These are phyloP conservation scores for Loxodonta africana DNA, from an alignment of 2,113 vertebrate genomes.

Conservation along the genomic window DNA sequence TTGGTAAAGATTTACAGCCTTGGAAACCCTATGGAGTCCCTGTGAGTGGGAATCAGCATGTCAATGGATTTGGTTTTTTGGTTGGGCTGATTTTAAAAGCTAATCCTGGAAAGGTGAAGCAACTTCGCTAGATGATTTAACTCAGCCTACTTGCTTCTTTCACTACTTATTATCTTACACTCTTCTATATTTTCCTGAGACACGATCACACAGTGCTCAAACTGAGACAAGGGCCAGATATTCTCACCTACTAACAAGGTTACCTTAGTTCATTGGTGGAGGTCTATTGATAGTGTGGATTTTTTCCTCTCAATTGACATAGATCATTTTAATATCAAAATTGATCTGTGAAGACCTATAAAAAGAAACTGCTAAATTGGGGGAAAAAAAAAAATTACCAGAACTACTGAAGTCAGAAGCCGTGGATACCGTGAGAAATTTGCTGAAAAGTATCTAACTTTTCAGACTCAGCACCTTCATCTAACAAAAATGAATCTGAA, in stretches of 20 bases:
- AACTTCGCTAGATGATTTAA: background rate
- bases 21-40: no score
- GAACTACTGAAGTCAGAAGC: constrained; percentile 47
- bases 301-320: background rate
- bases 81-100: background rate
- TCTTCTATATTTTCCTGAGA: constrained; percentile 10
- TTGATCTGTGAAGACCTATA: background rate
- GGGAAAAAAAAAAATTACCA: background rate
- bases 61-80: no score
- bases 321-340: constrained; percentile 40
- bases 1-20: no score
- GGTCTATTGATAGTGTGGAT: background rate
- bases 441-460: constrained; percentile 52
- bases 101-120: background rate
- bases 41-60: no score
- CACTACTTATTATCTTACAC: constrained; percentile 21
- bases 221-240: background rate
- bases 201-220: background rate
- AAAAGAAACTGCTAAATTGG: constrained; percentile 16
- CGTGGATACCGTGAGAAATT: background rate
- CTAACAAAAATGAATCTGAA: constrained; percentile 58
- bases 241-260: background rate
- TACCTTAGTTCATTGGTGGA: background rate
- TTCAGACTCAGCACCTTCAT: background rate
- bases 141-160: background rate